Evolutionary conservation across 2,888 invertebrate genomes (phyloP), one percentile per base, ranked within the genome.

Genomic region (Diarsia mendica): DNA sequence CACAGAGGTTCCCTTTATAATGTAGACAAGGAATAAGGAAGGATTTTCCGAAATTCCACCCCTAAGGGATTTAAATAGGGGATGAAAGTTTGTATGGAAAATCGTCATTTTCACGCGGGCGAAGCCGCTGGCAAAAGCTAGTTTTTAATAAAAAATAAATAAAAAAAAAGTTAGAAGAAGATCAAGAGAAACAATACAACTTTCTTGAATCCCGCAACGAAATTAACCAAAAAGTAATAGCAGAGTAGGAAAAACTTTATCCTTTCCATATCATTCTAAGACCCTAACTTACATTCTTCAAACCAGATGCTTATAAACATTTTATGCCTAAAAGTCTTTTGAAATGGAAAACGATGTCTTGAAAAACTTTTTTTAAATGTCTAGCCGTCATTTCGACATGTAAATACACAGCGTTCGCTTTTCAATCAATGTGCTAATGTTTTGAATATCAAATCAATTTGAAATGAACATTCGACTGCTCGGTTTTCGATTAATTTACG

Each of bases 391-490:
- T 28, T 49, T 15, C 15, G 33, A 28, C n/a, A 55, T 69, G 53
- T 69, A 63, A 48, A 55, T 49, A 64, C 4, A 20, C 10, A 20
- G 13, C 51, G 23, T 39, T 65, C 46, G 55, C 8, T 77, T 65
- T 77, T 71, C 58, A 77, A 77, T 77, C 64, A 77, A 65, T 77
- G 64, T 77, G 77, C 77, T 65, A 77, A 77, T 77, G 44, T 72
- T 77, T 72, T 77, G 77, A 77, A 77, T 65, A 65, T 77, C 49
- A 33, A 23, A 71, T 77, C 64, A 69, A 64, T 77, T 68, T 71
- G 46, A 77, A 77, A 65, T 77, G 77, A 77, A 77, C 77, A 77
- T 77, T 71, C 58, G 33, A 9, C 13, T 71, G 77, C 13, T 64
- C 64, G 55, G 77, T 13, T 58, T 58, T 46, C 23, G 46, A 65